Conservation (phyloP, 2,113 vertebrate genomes). For the Poeciliopsis retropinna region DNA sequence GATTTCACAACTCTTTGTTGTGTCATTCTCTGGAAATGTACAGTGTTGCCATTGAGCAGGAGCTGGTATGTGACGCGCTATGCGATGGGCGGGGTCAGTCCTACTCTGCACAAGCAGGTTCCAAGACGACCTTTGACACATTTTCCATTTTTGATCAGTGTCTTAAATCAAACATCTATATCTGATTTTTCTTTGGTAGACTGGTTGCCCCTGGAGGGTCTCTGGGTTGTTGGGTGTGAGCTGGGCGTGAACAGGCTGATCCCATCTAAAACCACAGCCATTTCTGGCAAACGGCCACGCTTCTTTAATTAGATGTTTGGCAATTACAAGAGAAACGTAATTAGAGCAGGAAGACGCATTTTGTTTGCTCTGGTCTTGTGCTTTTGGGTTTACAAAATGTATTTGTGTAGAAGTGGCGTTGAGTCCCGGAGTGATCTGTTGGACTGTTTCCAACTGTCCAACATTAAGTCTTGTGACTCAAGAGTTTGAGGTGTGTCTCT, state of each 20-base stretch:
- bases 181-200: slow-evolving; percentile 15
- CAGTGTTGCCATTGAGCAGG: slow-evolving; percentile 15
- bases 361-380: neutral
- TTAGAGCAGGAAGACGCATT: slow-evolving; percentile 8
- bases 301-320: slow-evolving; percentile 41
- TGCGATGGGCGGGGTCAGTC: slow-evolving; percentile 44
- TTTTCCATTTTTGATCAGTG: slow-evolving; percentile 23
- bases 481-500: slow-evolving; percentile 66
- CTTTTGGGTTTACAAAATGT: slow-evolving; percentile 1
- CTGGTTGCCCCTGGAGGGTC: slow-evolving; percentile 21
- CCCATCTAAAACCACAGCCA: slow-evolving; percentile 59
- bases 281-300: slow-evolving; percentile 43
- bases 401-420: neutral
- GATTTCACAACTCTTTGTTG: neutral
- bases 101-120: slow-evolving; percentile 37
- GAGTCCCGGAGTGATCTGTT: slow-evolving; percentile 14
- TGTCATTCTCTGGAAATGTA: slow-evolving; percentile 27
- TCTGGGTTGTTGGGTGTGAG: slow-evolving; percentile 36
- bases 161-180: slow-evolving; percentile 7
- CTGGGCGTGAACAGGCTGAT: slow-evolving; percentile 51
- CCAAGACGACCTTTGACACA: slow-evolving; percentile 54
- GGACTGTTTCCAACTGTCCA: slow-evolving; percentile 3
- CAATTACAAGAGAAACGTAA: slow-evolving; percentile 38
- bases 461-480: slow-evolving; percentile 22
- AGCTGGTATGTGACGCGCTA: slow-evolving; percentile 34